phyloP scores from a whole-genome alignment of 2,888 invertebrate species.

The Rhodophaea formosa region DNA sequence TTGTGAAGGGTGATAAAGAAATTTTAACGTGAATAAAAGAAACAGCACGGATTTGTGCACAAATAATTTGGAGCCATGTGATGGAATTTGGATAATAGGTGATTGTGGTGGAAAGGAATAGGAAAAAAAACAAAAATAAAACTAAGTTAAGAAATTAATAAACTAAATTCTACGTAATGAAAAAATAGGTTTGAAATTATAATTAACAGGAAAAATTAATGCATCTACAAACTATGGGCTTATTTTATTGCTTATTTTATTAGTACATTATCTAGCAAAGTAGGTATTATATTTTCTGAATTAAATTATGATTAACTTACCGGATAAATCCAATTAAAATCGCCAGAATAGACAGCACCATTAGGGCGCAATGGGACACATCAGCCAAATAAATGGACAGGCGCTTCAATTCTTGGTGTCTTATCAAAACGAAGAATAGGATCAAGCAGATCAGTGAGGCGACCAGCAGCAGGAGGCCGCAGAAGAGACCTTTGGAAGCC shows the following conservation, averaged over 20 bases:
- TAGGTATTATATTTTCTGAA: neutral
- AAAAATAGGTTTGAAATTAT: constrained; percentile 14
- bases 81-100: constrained; percentile 27
- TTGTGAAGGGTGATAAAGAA: constrained; percentile 20
- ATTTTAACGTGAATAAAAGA: constrained; percentile 27
- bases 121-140: constrained; percentile 35
- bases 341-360: constrained; percentile 93
- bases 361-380: constrained; percentile 93
- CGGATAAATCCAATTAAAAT: constrained; percentile 95
- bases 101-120: constrained; percentile 24
- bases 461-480: constrained; percentile 93
- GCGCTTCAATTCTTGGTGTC: constrained; percentile 90
- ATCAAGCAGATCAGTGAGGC: constrained; percentile 96
- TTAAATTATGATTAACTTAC: constrained; percentile 67
- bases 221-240: too few species aligned
- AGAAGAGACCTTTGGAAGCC: constrained; percentile 95
- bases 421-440: constrained; percentile 96
- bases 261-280: neutral
- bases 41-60: constrained; percentile 30
- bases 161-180: constrained; percentile 35
- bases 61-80: constrained; percentile 34
- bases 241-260: neutral
- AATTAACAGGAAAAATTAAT: neutral
- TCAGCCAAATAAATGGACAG: constrained; percentile 95
- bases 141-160: constrained; percentile 38